Evolutionary conservation across 2,888 invertebrate genomes (phyloP), one percentile per base, ranked within the genome.

Genomic region (Hyles lineata): DNA sequence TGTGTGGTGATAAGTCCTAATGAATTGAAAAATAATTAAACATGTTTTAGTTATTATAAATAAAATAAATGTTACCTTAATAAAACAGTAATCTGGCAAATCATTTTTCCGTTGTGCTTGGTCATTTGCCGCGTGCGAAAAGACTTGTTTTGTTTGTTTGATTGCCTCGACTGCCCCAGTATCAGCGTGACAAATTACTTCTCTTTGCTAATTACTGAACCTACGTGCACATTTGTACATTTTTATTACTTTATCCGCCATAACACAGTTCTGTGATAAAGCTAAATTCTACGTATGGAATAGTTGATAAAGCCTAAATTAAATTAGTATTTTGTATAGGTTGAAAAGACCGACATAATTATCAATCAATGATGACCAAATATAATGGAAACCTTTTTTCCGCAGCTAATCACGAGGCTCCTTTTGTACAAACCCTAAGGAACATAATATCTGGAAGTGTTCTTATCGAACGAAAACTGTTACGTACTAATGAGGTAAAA

Each of bases 161-260:
- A 50, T 23, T 23, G 43, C 15, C 21, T 21, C 43, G 50, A 7
- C 5, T 67, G 43, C 17, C 43, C 67, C 67, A 50, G 43, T 67
- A 67, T 67, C 67, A 67, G 67, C 43, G 67, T 67, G 15, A 17
- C 23, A 67, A 67, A 67, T 67, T 67, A 67, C 50, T 67, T 67
- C 23, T 50, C 67, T 50, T 50, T 67, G 23, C 67, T 67, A 67
- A 43, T 67, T 67, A 50, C 23, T 67, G 8, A 7, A 17, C 23
- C 5, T 43, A 21, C 11, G 21, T 1, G 21, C 7, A 6, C 43
- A 50, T 67, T 67, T 67, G 67, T 43, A 67, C 8, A 17, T 21
- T 61, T 29, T 61, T 50, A 67, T 50, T 21, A 50, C 43, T 67
- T 67, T 67, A 67, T 67, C 35, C 8, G 43, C 35, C 21, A 35